Evolutionary conservation across 2,113 vertebrate genomes (phyloP), one percentile per base, ranked within the genome.

Genomic region (Burhinus bistriatus): DNA sequence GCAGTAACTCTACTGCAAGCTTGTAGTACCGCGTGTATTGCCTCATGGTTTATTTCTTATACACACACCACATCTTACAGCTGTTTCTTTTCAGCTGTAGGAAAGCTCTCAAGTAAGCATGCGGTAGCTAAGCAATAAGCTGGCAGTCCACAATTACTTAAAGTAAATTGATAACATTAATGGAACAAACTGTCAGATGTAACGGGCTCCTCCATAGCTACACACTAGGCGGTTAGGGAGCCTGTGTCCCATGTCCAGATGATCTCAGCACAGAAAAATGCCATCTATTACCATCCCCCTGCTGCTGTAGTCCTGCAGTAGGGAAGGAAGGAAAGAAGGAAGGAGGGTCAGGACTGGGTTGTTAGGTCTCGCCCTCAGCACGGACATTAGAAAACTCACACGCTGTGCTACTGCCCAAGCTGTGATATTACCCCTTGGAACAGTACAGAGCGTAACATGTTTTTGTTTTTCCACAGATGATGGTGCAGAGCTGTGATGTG

Each of bases 391-490:
- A 58, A 77, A 89, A 44, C 14, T 47, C 22, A 13, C 4, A 8
- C 8, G 3, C 36, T 30, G 15, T 49, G 47, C 65, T 82, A 1
- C 34, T 80, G 70, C 69, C 49, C 21, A 25, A 45, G 17, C 8
- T 89, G 64, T 3, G 19, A 15, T 44, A 52, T 12, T 62, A 54
- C 17, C 65, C 34, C 18, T 15, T 71, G 71, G 78, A 86, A 94
- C 26, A 55, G 66, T n/a, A 57, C 49, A 61, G 49, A 55, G 19
- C 22, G 2, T 96, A 84, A 45, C 42, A 25, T 94, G 77, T 64
- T 95, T 93, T 83, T 98, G 81, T 97, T 96, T 96, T 88, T 91
- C 72, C 91, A 90, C 97, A 98, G 98, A 97, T 97, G 97, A 94
- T 75, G 97, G 94, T 93, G 97, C 97, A 73, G 96, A 98, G 89